Base-by-base conservation (phyloP, 2,888 invertebrate genomes). In the Tupiocoris notatus region DNA sequence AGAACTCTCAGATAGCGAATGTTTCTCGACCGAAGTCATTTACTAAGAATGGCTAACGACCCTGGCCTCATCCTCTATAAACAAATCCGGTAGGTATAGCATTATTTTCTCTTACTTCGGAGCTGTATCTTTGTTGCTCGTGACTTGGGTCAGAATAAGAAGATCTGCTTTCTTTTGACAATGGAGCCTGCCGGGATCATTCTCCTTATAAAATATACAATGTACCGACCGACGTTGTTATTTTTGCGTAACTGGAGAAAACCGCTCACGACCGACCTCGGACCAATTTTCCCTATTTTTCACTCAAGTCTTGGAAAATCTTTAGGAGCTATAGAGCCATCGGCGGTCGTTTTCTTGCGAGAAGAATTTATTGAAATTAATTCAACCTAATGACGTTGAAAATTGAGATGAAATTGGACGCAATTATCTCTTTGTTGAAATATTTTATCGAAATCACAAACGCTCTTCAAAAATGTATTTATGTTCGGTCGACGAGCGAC, bases 21-120 rank as follows among this genome's bases (percentile, higher is more conserved):
- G 22, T 57, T 21, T 16, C 57, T 58, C 57, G 12, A 20, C 23
- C 22, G 58, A 57, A 68, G 57, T 68, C 57, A 68, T 68, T 68
- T 58, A 23, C 57, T 22, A 68, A 68, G 68, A 68, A 68, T 68
- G 57, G 6, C 68, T 68, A 58, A 68, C n/a, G 68, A 68, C 58
- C 16, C n/a, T 18, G 22, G n/a, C 68, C 39, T 54, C 68, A 57
- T 68, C 68, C 20, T 56, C 56, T 58, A 68, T 68, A 58, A 58
- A 68, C 58, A 68, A 67, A 67, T 67, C 67, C 57, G 18, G 18
- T 67, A 39, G 39, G 39, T 39, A 39, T 39, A 39, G 6, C 12
- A 39, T 39, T 39, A 39, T 39, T 39, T 39, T 39, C 39, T 39
- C 12, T 39, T 12, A 3, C 39, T 39, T 39, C 39, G 12, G 39